These are phyloP conservation scores for Caenorhabditis remanei DNA, from an alignment of 1,140 invertebrate genomes.

Conservation along the genomic window DNA sequence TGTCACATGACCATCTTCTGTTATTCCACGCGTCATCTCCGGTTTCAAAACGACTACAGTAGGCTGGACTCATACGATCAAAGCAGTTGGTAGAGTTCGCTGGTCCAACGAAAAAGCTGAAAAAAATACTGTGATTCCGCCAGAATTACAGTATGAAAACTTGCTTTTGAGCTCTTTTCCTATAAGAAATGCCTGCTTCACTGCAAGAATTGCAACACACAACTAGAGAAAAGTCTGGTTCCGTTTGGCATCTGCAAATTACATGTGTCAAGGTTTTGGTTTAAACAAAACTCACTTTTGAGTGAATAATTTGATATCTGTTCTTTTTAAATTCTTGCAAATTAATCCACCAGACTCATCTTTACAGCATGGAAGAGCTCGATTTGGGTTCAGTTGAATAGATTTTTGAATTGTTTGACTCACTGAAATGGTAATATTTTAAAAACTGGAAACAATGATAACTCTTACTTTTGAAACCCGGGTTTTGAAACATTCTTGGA, in stretches of 20 bases:
- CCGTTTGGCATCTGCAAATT: constrained; percentile 56
- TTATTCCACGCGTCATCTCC: constrained; percentile 50
- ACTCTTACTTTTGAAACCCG: constrained; percentile 22
- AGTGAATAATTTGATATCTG: constrained; percentile 51
- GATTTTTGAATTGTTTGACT: constrained; percentile 14
- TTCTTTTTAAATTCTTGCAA: constrained; percentile 62
- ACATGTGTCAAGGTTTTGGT: neutral
- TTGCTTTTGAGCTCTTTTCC: constrained; percentile 65
- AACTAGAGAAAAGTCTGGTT: constrained; percentile 65
- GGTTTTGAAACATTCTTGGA: constrained; percentile 40
- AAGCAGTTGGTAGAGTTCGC: constrained; percentile 41
- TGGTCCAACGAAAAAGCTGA: constrained; percentile 25
- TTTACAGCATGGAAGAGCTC: constrained; percentile 64
- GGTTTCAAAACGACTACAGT: constrained; percentile 48
- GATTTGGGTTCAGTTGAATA: constrained; percentile 48
- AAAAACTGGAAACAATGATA: neutral
- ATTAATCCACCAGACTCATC: constrained; percentile 64
- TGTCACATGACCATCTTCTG: constrained; percentile 35
- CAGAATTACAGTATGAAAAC: neutral
- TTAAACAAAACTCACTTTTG: constrained; percentile 39
- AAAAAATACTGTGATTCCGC: neutral
- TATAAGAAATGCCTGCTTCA: constrained; percentile 58
- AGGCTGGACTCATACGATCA: constrained; percentile 49
- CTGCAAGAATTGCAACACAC: constrained; percentile 65
- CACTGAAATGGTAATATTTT: neutral